A percentile compares a stretch with the other conserved stretches of the same genome.
These are phyloP conservation scores for Echeneis naucrates DNA, from an alignment of 2,797 vertebrate genomes.

Conservation along the genomic window DNA sequence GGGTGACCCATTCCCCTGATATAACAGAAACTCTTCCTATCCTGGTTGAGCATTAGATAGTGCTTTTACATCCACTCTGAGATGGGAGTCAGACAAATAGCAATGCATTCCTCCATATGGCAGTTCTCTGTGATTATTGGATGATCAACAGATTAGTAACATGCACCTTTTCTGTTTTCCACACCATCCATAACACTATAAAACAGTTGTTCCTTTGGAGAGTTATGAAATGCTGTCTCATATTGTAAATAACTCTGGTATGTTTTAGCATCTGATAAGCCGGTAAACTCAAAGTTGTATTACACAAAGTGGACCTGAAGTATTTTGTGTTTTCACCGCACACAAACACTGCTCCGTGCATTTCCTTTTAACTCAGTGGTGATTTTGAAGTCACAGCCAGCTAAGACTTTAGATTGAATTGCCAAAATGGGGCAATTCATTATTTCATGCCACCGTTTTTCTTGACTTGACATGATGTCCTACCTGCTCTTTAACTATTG, in stretches of 20 bases:
- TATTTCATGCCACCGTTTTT: slow-evolving; percentile 14
- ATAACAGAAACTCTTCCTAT: not conserved
- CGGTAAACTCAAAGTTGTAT: not conserved
- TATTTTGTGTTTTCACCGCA: slow-evolving; percentile 10
- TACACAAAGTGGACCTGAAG: not conserved
- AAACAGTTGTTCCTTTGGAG: slow-evolving; percentile 1
- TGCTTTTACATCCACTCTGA: not conserved
- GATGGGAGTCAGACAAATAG: not conserved
- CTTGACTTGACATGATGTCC: slow-evolving; percentile 5
- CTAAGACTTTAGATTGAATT: slow-evolving; percentile 6
- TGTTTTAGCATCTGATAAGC: slow-evolving; percentile 5
- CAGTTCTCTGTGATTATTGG: not conserved
- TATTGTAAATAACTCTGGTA: not conserved
- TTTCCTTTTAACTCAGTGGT: slow-evolving; percentile 12
- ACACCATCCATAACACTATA: not conserved
- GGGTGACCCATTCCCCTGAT: not conserved
- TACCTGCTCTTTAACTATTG: slow-evolving; percentile 20
- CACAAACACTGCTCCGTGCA: not conserved
- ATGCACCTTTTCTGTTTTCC: not conserved
- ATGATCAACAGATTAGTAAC: not conserved
- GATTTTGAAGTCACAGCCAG: slow-evolving; percentile 3
- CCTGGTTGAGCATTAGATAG: not conserved
- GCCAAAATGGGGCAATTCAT: not conserved
- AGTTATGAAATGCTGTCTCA: not conserved
- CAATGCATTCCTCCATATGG: not conserved